phyloP scores from a whole-genome alignment of 2,888 invertebrate species.

The Macaria notata region DNA sequence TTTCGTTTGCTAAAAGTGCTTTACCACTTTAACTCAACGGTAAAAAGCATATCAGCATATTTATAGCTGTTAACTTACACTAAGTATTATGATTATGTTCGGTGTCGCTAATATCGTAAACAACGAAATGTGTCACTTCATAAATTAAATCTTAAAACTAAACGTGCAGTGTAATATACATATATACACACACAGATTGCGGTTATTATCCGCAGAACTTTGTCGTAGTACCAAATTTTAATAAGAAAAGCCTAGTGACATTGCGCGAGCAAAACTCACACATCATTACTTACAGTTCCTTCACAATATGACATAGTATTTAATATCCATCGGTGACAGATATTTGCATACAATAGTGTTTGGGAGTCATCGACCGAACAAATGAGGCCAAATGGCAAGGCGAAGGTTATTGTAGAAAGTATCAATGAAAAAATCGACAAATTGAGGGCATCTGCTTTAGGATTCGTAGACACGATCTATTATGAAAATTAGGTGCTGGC shows the following conservation, averaged over 20 bases:
- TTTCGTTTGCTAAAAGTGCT: no score
- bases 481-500: not conserved
- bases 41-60: no score
- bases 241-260: not conserved
- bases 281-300: no score
- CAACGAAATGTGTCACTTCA: slow-evolving; percentile 25
- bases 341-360: slow-evolving; percentile 43
- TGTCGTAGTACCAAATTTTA: not conserved
- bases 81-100: no score
- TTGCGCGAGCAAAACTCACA: no score
- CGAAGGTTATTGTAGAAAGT: slow-evolving; percentile 34
- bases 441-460: slow-evolving; percentile 1
- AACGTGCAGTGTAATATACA: no score
- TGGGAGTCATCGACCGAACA: slow-evolving; percentile 34
- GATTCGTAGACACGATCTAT: not conserved
- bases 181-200: no score
- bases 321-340: not conserved
- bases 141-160: slow-evolving; percentile 2
- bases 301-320: slow-evolving; percentile 11
- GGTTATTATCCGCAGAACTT: not conserved
- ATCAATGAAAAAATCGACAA: slow-evolving; percentile 17
- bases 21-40: no score
- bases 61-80: no score
- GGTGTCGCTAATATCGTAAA: not conserved
- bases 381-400: slow-evolving; percentile 32